Conservation (phyloP, 2,797 vertebrate genomes). For the Schizothorax lantsangensis region DNA sequence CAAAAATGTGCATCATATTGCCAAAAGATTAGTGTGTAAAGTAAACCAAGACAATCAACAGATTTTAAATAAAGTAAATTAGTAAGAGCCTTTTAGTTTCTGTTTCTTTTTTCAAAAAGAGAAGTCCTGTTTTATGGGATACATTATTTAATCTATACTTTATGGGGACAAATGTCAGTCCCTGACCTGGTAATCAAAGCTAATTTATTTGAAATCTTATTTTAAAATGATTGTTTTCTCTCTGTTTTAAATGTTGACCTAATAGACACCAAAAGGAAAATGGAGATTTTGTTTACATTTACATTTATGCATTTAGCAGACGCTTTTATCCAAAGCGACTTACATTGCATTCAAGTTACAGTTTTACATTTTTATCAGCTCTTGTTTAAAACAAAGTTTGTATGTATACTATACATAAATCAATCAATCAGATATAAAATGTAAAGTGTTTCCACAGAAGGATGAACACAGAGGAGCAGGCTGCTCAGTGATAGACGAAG, state of each 20-base stretch:
- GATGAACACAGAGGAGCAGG: neutral
- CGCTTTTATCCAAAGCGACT: too few relatives aligned
- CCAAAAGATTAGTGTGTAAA: neutral
- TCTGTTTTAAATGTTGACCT: slow-evolving; percentile 6
- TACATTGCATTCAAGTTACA: too few relatives aligned
- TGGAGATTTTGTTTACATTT: neutral
- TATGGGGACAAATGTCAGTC: neutral
- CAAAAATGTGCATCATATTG: neutral
- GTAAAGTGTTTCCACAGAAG: slow-evolving; percentile 13
- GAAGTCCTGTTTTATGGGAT: neutral
- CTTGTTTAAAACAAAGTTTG: neutral
- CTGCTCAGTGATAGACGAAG: slow-evolving; percentile 34
- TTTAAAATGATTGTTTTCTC: neutral
- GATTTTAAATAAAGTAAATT: neutral
- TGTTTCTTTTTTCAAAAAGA: neutral
- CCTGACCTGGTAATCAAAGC: neutral
- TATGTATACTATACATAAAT: neutral
- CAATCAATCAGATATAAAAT: neutral
- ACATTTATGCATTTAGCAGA: too few relatives aligned
- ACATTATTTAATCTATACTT: neutral
- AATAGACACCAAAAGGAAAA: neutral
- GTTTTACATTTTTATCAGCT: too few relatives aligned
- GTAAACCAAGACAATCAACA: neutral
- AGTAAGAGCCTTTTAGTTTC: neutral
- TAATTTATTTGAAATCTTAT: neutral